Percentiles rank a stretch among this genome's conserved stretches.
Evolutionary conservation across 2,888 invertebrate genomes (phyloP).

Genomic region (Esperia sulphurella): DNA sequence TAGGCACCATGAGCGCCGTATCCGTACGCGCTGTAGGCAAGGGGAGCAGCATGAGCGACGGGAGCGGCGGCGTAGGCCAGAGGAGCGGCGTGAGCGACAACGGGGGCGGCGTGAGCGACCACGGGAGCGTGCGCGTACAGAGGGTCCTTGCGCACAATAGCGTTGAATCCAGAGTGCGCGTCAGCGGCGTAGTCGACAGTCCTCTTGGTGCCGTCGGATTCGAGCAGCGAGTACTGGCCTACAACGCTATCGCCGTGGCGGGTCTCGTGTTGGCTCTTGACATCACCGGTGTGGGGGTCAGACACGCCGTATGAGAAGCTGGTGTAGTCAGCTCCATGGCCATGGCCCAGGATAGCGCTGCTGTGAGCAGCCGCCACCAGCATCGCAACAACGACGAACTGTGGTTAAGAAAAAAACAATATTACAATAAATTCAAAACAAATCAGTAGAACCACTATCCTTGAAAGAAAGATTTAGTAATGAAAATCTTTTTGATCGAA

Average conservation of each 20-base stretch:
- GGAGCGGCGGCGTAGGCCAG: slow-evolving; percentile 23
- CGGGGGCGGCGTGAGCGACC: slow-evolving; percentile 42
- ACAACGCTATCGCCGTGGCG: slow-evolving; percentile 82
- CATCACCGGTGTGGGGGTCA: slow-evolving; percentile 72
- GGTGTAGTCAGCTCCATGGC: slow-evolving; percentile 56
- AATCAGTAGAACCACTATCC: neutral
- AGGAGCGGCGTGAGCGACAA: slow-evolving; percentile 30
- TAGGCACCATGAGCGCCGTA: slow-evolving; percentile 10
- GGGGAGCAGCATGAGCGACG: slow-evolving; percentile 5
- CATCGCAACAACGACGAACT: slow-evolving; percentile 68
- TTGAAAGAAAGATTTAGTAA: too few species aligned
- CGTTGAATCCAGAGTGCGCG: slow-evolving; percentile 58
- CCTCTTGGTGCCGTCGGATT: slow-evolving; percentile 81
- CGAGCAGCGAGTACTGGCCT: slow-evolving; percentile 71
- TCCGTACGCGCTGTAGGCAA: slow-evolving; percentile 13
- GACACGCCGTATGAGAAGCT: slow-evolving; percentile 71
- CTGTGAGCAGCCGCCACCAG: slow-evolving; percentile 65
- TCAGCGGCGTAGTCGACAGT: slow-evolving; percentile 79
- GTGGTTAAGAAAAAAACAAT: slow-evolving; percentile 25
- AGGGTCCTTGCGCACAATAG: slow-evolving; percentile 51
- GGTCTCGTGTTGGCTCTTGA: slow-evolving; percentile 80
- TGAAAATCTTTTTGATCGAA: too few species aligned
- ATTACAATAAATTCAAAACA: neutral
- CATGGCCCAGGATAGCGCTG: slow-evolving; percentile 38
- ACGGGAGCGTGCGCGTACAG: slow-evolving; percentile 27